Evolutionary conservation across 2,797 vertebrate species (phyloP).

Genomic region (Salarias fasciatus): DNA sequence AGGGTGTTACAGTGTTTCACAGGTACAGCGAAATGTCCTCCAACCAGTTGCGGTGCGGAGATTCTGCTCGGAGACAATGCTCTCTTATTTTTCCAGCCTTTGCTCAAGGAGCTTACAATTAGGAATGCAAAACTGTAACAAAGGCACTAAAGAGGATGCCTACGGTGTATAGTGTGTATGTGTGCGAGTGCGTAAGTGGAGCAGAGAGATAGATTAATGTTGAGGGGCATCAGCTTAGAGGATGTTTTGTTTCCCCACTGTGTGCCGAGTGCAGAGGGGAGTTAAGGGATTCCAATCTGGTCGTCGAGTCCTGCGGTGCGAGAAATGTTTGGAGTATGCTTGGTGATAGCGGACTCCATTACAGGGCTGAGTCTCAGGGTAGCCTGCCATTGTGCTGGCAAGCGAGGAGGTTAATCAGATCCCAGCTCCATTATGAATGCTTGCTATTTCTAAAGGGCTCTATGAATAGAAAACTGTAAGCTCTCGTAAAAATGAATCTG

Average conservation of each 20-base stretch:
- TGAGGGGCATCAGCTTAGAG: slow-evolving; percentile 77
- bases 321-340: slow-evolving; percentile 78
- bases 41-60: slow-evolving; percentile 13
- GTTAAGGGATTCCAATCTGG: slow-evolving; percentile 81
- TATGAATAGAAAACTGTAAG: slow-evolving; percentile 80
- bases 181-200: slow-evolving; percentile 51
- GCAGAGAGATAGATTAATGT: slow-evolving; percentile 77
- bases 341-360: slow-evolving; percentile 80
- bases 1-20: not conserved
- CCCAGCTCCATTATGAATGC: slow-evolving; percentile 77
- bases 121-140: slow-evolving; percentile 65
- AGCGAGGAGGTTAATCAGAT: slow-evolving; percentile 83
- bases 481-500: slow-evolving; percentile 70
- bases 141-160: slow-evolving; percentile 61
- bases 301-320: slow-evolving; percentile 74
- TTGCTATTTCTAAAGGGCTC: slow-evolving; percentile 78
- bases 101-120: slow-evolving; percentile 54
- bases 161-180: slow-evolving; percentile 39
- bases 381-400: slow-evolving; percentile 75
- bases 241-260: slow-evolving; percentile 80
- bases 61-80: slow-evolving; percentile 30
- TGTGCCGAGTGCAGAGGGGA: slow-evolving; percentile 72
- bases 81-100: slow-evolving; percentile 31
- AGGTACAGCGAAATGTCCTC: slow-evolving; percentile 10
- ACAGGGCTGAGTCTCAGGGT: slow-evolving; percentile 77